phyloP scores from a whole-genome alignment of 2,797 vertebrate genomes.

The Falco columbarius region DNA sequence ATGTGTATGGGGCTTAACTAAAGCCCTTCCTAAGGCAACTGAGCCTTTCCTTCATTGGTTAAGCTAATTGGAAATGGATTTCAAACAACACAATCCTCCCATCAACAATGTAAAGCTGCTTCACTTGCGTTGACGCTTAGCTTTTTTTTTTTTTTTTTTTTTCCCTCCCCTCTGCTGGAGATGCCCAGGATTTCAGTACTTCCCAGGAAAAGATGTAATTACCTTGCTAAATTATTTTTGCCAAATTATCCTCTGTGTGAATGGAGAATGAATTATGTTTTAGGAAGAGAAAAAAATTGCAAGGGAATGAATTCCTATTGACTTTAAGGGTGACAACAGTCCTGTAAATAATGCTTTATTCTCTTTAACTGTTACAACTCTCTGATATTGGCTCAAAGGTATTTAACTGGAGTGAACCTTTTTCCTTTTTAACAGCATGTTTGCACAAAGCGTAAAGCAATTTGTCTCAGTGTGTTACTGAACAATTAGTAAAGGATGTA shows the following conservation, averaged over 20 bases:
- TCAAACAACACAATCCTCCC: slow-evolving; percentile 20
- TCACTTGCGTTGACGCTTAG: not conserved
- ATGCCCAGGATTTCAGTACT: not conserved
- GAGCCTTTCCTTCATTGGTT: slow-evolving; percentile 14
- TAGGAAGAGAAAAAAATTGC: slow-evolving; percentile 51
- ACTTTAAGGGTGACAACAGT: slow-evolving; percentile 26
- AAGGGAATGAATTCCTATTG: slow-evolving; percentile 54
- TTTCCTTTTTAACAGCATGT: not conserved
- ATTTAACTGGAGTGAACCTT: not conserved
- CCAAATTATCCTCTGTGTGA: not conserved
- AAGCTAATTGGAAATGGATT: slow-evolving; percentile 51
- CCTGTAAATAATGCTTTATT: slow-evolving; percentile 51
- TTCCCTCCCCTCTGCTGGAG: not conserved
- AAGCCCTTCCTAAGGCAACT: slow-evolving; percentile 38
- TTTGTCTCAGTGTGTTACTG: slow-evolving; percentile 14
- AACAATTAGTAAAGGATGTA: not conserved
- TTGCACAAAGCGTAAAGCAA: not conserved
- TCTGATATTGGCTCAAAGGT: not conserved
- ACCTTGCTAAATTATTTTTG: not conserved
- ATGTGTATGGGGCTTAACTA: not conserved
- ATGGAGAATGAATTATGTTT: slow-evolving; percentile 55
- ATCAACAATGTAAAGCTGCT: slow-evolving; percentile 20
- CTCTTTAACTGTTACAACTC: not conserved
- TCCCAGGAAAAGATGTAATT: not conserved
- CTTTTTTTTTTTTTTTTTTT: not conserved